Percentiles rank a stretch among this genome's conserved stretches.
Evolutionary conservation across 1,140 invertebrate species (phyloP).

Genomic region (Formica selysi): DNA sequence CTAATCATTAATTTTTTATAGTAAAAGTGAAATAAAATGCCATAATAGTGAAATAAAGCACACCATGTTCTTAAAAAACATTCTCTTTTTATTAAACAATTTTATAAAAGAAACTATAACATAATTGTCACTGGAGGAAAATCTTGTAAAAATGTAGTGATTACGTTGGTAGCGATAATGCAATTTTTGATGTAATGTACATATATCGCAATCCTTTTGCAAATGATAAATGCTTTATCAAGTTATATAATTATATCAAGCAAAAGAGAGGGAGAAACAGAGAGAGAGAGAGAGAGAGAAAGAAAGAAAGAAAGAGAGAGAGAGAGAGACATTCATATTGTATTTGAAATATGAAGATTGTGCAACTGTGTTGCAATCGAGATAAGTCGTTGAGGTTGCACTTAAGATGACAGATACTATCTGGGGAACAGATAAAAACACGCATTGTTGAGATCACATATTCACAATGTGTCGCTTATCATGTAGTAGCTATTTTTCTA

Average conservation of each 20-base stretch:
- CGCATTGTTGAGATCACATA: neutral
- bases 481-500: slow-evolving; percentile 7
- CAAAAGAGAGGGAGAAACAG: slow-evolving; percentile 4
- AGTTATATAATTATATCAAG: slow-evolving; percentile 18
- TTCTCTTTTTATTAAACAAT: neutral
- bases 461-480: neutral
- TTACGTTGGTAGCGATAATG: neutral
- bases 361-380: slow-evolving; percentile 20
- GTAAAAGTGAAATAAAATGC: neutral
- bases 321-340: slow-evolving; percentile 16
- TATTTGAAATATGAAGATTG: slow-evolving; percentile 20
- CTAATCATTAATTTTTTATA: neutral
- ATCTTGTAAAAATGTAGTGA: neutral
- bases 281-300: slow-evolving; percentile 12
- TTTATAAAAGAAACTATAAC: neutral
- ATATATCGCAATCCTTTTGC: neutral
- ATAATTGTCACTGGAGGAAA: neutral
- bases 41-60: neutral
- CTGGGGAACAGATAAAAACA: neutral
- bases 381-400: slow-evolving; percentile 15
- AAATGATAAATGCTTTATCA: slow-evolving; percentile 8
- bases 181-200: neutral
- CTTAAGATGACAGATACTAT: slow-evolving; percentile 18
- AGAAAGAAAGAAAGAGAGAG: neutral
- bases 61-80: neutral